Evolutionary conservation across 2,888 invertebrate genomes (phyloP).

Genomic region (Ceraclea dissimilis): DNA sequence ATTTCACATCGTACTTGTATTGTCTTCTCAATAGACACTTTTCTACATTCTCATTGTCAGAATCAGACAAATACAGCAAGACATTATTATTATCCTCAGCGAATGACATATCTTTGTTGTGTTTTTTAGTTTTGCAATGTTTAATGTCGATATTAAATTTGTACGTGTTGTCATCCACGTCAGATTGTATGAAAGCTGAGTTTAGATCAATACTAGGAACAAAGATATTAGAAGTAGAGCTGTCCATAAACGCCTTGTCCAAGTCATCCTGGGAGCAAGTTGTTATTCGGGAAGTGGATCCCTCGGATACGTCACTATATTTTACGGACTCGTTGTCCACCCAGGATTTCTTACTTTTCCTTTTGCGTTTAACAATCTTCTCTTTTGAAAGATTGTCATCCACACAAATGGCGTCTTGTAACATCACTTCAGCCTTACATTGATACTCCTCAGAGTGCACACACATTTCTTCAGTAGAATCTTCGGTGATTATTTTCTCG

Average conservation of each 20-base stretch:
- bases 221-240: not conserved
- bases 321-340: not conserved
- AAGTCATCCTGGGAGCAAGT: not conserved
- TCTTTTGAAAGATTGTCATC: not conserved
- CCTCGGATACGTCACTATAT: too few species aligned
- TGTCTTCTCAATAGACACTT: not conserved
- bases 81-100: too few species aligned
- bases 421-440: not conserved
- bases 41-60: not conserved
- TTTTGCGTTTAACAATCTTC: not conserved
- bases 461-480: not conserved
- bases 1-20: not conserved
- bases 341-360: not conserved
- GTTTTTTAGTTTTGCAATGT: not conserved
- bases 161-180: not conserved
- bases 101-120: not conserved
- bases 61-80: not conserved
- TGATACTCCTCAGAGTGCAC: not conserved
- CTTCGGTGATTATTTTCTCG: not conserved
- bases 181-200: slow-evolving; percentile 2
- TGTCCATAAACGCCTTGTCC: not conserved
- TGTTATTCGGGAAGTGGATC: too few species aligned
- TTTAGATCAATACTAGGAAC: slow-evolving; percentile 1
- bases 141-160: not conserved
- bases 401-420: not conserved